Conservation (phyloP, 2,888 invertebrate species). For the Galerucella nymphaeae region DNA sequence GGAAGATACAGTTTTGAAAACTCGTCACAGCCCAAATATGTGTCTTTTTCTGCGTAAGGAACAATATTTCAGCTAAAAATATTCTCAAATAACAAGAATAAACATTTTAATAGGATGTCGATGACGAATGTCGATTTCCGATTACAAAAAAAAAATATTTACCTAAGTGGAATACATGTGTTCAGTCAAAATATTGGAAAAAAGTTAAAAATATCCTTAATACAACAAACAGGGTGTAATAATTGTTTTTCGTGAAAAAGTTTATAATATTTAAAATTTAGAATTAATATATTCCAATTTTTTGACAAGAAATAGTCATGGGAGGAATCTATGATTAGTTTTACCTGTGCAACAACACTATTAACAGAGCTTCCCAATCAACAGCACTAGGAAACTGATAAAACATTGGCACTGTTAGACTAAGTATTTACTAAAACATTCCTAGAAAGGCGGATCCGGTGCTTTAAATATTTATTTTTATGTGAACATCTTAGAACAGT, state of each 20-base stretch:
- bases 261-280: no score
- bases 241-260: no score
- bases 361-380: background rate
- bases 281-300: no score
- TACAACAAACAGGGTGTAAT: no score
- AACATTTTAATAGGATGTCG: no score
- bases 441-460: slow-evolving; percentile 18
- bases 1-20: no score
- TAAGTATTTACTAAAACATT: slow-evolving; percentile 18
- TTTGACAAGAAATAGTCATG: background rate
- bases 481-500: slow-evolving; percentile 13
- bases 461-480: slow-evolving; percentile 21
- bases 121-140: background rate
- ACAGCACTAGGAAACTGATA: background rate
- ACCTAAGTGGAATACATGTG: background rate
- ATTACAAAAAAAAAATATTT: background rate
- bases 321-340: background rate
- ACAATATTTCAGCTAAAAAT: no score
- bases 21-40: no score
- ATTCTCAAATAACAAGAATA: no score
- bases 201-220: background rate
- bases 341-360: background rate
- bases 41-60: no score
- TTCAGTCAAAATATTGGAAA: background rate
- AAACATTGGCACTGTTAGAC: slow-evolving; percentile 1